phyloP scores from a whole-genome alignment of 2,797 vertebrate genomes.

The Fundulus diaphanus region DNA sequence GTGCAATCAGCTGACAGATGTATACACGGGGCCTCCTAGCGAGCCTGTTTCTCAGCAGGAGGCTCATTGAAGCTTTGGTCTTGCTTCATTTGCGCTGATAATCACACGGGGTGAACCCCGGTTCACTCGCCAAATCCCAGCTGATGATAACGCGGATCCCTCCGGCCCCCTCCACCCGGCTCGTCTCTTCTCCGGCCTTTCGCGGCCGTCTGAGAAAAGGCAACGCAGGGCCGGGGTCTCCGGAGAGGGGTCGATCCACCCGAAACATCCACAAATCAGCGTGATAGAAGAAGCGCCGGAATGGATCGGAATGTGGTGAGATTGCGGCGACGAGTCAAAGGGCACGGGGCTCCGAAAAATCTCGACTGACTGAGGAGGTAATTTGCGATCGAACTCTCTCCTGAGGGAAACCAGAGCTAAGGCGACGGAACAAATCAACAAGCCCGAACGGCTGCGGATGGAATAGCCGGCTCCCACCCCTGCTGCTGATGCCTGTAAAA shows the following conservation, averaged over 20 bases:
- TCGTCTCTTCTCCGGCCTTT: slow-evolving; percentile 45
- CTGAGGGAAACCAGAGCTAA: slow-evolving; percentile 48
- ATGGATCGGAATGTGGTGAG: slow-evolving; percentile 72
- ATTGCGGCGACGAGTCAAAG: slow-evolving; percentile 70
- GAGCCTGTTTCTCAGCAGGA: slow-evolving; percentile 66
- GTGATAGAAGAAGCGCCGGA: slow-evolving; percentile 69
- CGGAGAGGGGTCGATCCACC: slow-evolving; percentile 46
- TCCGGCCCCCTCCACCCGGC: not conserved
- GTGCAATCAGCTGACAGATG: slow-evolving; percentile 65
- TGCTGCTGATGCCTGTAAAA: slow-evolving; percentile 39
- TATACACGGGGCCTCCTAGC: slow-evolving; percentile 53
- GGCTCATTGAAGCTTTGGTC: slow-evolving; percentile 66
- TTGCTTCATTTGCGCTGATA: slow-evolving; percentile 78
- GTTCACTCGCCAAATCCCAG: slow-evolving; percentile 61
- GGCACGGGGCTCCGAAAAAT: slow-evolving; percentile 58
- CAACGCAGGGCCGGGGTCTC: slow-evolving; percentile 52
- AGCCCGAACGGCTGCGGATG: slow-evolving; percentile 21
- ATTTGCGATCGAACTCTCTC: slow-evolving; percentile 49
- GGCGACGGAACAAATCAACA: slow-evolving; percentile 46
- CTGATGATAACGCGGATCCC: slow-evolving; percentile 66
- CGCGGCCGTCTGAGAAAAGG: slow-evolving; percentile 46
- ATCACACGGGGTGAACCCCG: slow-evolving; percentile 67
- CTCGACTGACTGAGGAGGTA: slow-evolving; percentile 56
- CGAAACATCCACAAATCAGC: slow-evolving; percentile 69
- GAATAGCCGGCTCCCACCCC: slow-evolving; percentile 31